phyloP scores from a whole-genome alignment of 2,888 invertebrate genomes.

The Campopleginae sp. region DNA sequence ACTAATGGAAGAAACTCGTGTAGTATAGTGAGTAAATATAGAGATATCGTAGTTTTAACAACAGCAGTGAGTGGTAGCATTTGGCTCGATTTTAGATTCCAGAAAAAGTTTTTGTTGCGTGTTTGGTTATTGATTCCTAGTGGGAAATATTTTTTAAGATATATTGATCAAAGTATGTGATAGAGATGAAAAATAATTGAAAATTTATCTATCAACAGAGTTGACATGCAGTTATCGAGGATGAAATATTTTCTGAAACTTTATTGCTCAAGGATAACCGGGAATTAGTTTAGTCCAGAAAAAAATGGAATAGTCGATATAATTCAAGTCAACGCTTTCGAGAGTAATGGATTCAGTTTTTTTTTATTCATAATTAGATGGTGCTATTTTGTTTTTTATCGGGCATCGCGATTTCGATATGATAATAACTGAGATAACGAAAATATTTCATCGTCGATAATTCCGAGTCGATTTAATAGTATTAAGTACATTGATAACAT shows the following conservation, averaged over 20 bases:
- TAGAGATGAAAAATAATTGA: not conserved
- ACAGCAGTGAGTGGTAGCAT: conserved; percentile 59
- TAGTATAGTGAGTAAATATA: conserved; percentile 20
- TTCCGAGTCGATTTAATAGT: conserved; percentile 23
- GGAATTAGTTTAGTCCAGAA: not conserved
- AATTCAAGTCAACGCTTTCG: not conserved
- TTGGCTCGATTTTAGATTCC: conserved; percentile 33
- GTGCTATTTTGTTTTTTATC: not conserved
- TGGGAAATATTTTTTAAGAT: not conserved
- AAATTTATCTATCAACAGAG: not conserved
- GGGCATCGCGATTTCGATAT: not conserved
- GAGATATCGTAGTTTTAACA: conserved; percentile 24
- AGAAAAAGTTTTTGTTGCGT: conserved; percentile 11
- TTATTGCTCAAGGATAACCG: not conserved
- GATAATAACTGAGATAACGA: not conserved
- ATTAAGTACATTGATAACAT: conserved; percentile 43
- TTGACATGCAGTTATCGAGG: not conserved
- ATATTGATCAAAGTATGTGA: conserved; percentile 14
- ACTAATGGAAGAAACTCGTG: conserved; percentile 50
- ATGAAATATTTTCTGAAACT: not conserved
- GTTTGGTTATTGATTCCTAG: not conserved
- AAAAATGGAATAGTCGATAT: not conserved
- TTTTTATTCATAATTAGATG: not conserved
- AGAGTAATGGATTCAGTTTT: not conserved
- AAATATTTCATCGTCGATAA: conserved; percentile 1